Evolutionary conservation across 2,888 invertebrate species (phyloP).

Genomic region (Heterodera filipjevi): DNA sequence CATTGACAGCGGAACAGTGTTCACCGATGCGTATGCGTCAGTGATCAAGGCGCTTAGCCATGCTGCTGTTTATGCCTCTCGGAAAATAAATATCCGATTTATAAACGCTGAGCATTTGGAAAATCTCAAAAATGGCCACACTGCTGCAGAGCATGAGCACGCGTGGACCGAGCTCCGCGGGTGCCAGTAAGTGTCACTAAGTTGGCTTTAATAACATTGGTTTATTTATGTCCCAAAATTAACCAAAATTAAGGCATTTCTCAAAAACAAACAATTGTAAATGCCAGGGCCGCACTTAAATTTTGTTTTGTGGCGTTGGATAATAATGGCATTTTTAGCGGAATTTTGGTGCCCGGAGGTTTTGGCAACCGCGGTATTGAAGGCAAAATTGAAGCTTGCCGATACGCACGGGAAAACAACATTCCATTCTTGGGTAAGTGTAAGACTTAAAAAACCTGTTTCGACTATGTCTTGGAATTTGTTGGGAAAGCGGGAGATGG

Average conservation of each 20-base stretch:
- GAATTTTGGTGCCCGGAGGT: constrained; percentile 93
- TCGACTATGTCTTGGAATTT: no score
- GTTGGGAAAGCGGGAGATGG: no score
- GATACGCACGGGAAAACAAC: constrained; percentile 86
- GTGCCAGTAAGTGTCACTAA: constrained; percentile 52
- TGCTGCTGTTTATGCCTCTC: constrained; percentile 71
- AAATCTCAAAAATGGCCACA: constrained; percentile 66
- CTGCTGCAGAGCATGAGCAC: constrained; percentile 25
- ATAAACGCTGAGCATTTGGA: constrained; percentile 80
- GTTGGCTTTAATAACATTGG: no score
- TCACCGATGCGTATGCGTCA: constrained; percentile 87
- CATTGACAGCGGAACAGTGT: constrained; percentile 43
- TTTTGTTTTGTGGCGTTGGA: not conserved
- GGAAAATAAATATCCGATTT: constrained; percentile 73
- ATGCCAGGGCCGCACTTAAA: no score
- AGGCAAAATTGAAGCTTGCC: constrained; percentile 89
- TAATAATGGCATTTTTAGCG: constrained; percentile 70
- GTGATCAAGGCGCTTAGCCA: constrained; percentile 79
- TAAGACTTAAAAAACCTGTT: constrained; percentile 10
- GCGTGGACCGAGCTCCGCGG: constrained; percentile 51
- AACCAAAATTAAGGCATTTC: no score
- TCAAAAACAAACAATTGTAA: no score
- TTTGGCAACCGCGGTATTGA: constrained; percentile 94
- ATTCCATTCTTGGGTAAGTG: constrained; percentile 83
- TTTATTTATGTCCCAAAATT: no score